phyloP scores from a whole-genome alignment of 2,888 invertebrate genomes.

The Beris chalybata region DNA sequence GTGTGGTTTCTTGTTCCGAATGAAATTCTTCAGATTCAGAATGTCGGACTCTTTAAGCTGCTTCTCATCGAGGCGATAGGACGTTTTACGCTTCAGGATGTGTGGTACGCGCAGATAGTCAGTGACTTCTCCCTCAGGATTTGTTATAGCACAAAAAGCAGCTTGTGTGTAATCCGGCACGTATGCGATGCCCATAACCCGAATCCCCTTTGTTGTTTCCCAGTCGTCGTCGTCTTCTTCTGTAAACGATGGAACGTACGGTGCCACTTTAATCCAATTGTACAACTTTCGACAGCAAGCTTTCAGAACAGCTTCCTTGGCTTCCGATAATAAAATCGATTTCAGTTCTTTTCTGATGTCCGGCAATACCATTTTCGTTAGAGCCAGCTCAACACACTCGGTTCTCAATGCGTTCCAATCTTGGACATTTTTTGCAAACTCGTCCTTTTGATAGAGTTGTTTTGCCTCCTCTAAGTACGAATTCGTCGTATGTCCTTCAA shows the following conservation, averaged over 20 bases:
- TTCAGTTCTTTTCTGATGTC: slow-evolving; percentile 85
- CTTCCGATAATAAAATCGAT: slow-evolving; percentile 77
- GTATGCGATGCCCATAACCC: slow-evolving; percentile 87
- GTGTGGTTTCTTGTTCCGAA: slow-evolving; percentile 89
- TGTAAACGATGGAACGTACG: slow-evolving; percentile 71
- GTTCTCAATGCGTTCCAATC: slow-evolving; percentile 93
- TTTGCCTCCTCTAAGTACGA: slow-evolving; percentile 89
- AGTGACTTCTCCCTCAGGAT: slow-evolving; percentile 87
- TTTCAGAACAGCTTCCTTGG: slow-evolving; percentile 82
- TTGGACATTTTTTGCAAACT: slow-evolving; percentile 90
- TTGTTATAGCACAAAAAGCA: slow-evolving; percentile 85
- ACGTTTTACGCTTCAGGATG: slow-evolving; percentile 78
- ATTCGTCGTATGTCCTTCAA: slow-evolving; percentile 75
- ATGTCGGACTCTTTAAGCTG: slow-evolving; percentile 69
- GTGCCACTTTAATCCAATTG: slow-evolving; percentile 82
- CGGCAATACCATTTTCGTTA: slow-evolving; percentile 86
- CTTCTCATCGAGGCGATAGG: slow-evolving; percentile 69
- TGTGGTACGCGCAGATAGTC: slow-evolving; percentile 89
- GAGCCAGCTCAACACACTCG: slow-evolving; percentile 84
- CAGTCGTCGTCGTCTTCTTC: slow-evolving; percentile 92
- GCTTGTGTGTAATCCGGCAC: slow-evolving; percentile 82
- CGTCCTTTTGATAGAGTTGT: slow-evolving; percentile 71
- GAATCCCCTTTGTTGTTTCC: slow-evolving; percentile 74
- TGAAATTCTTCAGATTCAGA: slow-evolving; percentile 74
- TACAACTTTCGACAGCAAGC: slow-evolving; percentile 84